These are phyloP conservation scores for Condylura cristata DNA, from an alignment of 2,113 vertebrate genomes.

Conservation along the genomic window DNA sequence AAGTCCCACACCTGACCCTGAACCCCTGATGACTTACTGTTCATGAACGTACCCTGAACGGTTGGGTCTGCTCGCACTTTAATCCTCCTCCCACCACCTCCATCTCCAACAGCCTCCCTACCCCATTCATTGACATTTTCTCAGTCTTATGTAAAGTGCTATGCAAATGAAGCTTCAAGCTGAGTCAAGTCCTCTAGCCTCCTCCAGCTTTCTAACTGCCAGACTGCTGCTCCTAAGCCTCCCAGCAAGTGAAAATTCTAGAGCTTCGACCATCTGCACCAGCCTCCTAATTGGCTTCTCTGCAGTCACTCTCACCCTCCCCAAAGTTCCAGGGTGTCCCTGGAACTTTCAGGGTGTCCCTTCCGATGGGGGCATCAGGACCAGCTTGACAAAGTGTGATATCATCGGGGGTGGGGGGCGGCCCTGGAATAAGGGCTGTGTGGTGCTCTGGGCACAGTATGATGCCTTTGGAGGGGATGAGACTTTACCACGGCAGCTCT, in stretches of 20 bases:
- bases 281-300: not conserved
- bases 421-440: too few species aligned
- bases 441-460: too few species aligned
- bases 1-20: not conserved
- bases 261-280: not conserved
- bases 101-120: not conserved
- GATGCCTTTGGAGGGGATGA: too few species aligned
- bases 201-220: not conserved
- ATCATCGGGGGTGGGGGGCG: not conserved
- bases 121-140: constrained; percentile 18
- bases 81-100: not conserved
- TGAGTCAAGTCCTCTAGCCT: not conserved
- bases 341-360: not conserved
- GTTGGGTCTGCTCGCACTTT: not conserved
- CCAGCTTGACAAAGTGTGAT: not conserved
- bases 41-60: not conserved
- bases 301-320: not conserved
- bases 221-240: not conserved
- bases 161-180: constrained; percentile 17
- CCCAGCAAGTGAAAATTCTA: not conserved
- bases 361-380: not conserved
- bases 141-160: not conserved
- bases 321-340: not conserved
- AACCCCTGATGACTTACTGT: not conserved
- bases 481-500: too few species aligned